phyloP scores from a whole-genome alignment of 53 echinoderm and acorn worm species.

The Arbacia lixula region DNA sequence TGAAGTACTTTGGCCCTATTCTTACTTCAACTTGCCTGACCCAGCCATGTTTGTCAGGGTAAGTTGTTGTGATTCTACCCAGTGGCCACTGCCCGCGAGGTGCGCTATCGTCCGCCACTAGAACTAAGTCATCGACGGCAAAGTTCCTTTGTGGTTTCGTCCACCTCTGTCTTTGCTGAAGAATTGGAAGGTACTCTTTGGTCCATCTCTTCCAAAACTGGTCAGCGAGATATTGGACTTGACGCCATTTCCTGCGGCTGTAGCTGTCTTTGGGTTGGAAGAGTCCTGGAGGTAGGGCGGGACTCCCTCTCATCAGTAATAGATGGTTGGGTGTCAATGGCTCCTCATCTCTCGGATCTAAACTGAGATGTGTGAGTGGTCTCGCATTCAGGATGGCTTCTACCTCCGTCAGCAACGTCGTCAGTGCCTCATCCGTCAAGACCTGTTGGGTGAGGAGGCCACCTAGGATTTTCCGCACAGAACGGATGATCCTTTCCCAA shows the following conservation, averaged over 20 bases:
- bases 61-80: constrained; percentile 54
- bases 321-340: constrained; percentile 53
- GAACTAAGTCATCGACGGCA: constrained; percentile 36
- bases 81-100: constrained; percentile 63
- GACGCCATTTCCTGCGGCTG: constrained; percentile 56
- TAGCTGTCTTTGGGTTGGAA: constrained; percentile 45
- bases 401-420: too few relatives aligned
- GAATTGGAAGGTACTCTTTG: constrained; percentile 59
- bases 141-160: constrained; percentile 37
- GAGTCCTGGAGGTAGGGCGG: background rate
- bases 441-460: constrained; percentile 49
- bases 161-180: constrained; percentile 61
- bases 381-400: constrained; percentile 47
- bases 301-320: constrained; percentile 38
- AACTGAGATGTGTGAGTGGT: constrained; percentile 38
- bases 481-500: constrained; percentile 55
- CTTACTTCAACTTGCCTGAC: constrained; percentile 69
- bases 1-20: constrained; percentile 49
- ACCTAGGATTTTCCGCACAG: constrained; percentile 46
- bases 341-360: constrained; percentile 36
- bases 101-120: constrained; percentile 61
- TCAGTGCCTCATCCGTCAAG: constrained; percentile 50
- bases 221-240: constrained; percentile 56
- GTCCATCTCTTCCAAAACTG: constrained; percentile 67
- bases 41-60: constrained; percentile 62